Percentiles rank a stretch among this genome's conserved stretches.
Conservation (phyloP, 2,888 invertebrate species). For the Hemithea aestivaria region DNA sequence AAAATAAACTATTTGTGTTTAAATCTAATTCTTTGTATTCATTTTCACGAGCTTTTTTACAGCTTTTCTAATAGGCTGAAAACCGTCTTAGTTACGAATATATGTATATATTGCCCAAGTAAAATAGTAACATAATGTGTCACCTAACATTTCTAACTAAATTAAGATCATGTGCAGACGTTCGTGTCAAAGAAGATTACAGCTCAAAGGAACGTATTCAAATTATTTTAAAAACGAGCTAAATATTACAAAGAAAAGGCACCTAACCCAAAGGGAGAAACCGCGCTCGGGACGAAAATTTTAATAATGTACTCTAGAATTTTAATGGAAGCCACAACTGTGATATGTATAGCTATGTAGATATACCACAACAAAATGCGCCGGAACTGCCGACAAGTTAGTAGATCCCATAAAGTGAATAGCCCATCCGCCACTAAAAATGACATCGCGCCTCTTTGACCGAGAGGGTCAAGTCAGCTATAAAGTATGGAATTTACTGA, state of each 20-base stretch:
- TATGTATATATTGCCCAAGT: too few species aligned
- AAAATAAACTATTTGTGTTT: too few species aligned
- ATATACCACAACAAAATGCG: slow-evolving; percentile 4
- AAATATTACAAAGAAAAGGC: background rate
- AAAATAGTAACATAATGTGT: too few species aligned
- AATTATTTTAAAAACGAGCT: slow-evolving; percentile 3
- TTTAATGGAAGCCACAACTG: background rate
- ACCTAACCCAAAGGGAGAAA: background rate
- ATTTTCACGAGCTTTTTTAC: too few species aligned
- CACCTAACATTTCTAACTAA: slow-evolving; percentile 7
- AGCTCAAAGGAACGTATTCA: slow-evolving; percentile 7
- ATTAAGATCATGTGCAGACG: slow-evolving; percentile 9
- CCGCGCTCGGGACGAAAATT: background rate
- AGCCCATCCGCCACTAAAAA: slow-evolving; percentile 31
- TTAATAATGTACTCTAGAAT: slow-evolving; percentile 1
- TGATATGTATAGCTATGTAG: too few species aligned
- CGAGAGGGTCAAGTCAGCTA: slow-evolving; percentile 38
- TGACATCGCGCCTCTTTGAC: slow-evolving; percentile 40
- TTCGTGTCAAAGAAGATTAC: slow-evolving; percentile 15
- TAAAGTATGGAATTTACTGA: slow-evolving; percentile 48
- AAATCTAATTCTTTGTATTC: too few species aligned
- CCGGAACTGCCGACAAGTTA: slow-evolving; percentile 5
- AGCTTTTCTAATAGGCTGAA: too few species aligned
- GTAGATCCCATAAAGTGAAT: slow-evolving; percentile 13
- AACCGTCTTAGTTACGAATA: too few species aligned